A percentile compares a stretch with the other conserved stretches of the same genome.
phyloP scores from a whole-genome alignment of 2,113 vertebrate species.

The Gymnogyps californianus region DNA sequence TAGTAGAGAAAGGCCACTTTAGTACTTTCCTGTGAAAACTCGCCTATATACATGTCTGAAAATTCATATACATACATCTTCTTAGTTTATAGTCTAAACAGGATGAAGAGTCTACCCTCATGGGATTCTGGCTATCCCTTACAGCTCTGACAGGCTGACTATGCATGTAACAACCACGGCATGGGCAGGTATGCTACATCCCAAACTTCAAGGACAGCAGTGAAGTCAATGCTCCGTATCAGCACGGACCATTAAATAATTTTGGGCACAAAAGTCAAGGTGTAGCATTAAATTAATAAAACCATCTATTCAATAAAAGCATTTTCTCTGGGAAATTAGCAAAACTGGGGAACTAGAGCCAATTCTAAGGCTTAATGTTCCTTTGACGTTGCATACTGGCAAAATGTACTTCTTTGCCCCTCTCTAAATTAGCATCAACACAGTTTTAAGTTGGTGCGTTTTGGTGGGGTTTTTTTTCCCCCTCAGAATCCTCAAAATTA shows the following conservation, averaged over 20 bases:
- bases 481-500: neutral
- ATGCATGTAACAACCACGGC: neutral
- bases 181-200: neutral
- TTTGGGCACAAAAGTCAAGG: neutral
- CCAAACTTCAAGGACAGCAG: neutral
- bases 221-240: neutral
- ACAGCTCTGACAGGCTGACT: neutral
- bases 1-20: neutral
- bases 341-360: neutral
- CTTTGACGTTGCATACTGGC: neutral
- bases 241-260: neutral
- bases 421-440: neutral
- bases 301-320: neutral
- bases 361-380: neutral
- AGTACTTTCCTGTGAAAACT: neutral
- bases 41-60: fast-evolving
- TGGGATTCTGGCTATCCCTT: neutral
- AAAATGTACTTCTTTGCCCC: neutral
- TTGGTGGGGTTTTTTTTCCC: fast-evolving
- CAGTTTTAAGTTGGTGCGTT: neutral
- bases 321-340: neutral
- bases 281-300: neutral
- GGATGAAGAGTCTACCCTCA: neutral
- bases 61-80: neutral
- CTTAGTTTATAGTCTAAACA: neutral